Evolutionary conservation across 1,140 invertebrate genomes (phyloP), one percentile per base, ranked within the genome.

Genomic region (Drosophila novamexicana): DNA sequence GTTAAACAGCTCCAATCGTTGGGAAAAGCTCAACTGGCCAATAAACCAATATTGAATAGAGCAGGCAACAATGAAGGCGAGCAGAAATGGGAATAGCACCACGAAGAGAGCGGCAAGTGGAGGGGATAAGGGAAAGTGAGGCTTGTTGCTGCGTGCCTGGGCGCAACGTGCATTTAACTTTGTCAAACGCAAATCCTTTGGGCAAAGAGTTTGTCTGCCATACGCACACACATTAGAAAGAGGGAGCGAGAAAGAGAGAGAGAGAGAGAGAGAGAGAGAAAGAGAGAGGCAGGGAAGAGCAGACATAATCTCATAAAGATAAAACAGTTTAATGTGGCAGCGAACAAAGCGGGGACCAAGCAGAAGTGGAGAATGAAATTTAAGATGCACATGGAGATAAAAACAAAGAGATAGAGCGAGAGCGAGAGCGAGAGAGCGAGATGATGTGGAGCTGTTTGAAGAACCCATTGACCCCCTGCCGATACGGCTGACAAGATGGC

Each of bases 231-330:
- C 68, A 74, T 66, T 70, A 36, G 39, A 12, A 5, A 29, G 34
- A n/a, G 12, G 34, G 9, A 16, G 37, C 16, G 40, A 16, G 45
- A 1, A 40, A 16, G 1, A 36, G 37, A 29, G 18, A 14, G 1
- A 45, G 34, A 47, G 36, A 18, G 37, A 8, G 29, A 34, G 50
- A 7, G 34, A 6, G 39, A 47, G 67, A 12, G 16, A 39, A 29
- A 12, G 16, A 7, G 39, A 12, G 18, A 1, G 9, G 6, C 7
- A 0, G 12, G 10, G 9, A 61, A 57, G 58, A 69, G 63, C 74
- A 89, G 81, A 89, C 81, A 90, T 89, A 89, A 89, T 89, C 84
- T 81, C 84, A 84, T 89, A 89, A 89, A 89, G 84, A 89, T 89
- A 89, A 88, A 89, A 90, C 84, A 77, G 84, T 89, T 89, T 89